Evolutionary conservation across 2,888 invertebrate species (phyloP).

Genomic region (Microctonus aethiopoides): DNA sequence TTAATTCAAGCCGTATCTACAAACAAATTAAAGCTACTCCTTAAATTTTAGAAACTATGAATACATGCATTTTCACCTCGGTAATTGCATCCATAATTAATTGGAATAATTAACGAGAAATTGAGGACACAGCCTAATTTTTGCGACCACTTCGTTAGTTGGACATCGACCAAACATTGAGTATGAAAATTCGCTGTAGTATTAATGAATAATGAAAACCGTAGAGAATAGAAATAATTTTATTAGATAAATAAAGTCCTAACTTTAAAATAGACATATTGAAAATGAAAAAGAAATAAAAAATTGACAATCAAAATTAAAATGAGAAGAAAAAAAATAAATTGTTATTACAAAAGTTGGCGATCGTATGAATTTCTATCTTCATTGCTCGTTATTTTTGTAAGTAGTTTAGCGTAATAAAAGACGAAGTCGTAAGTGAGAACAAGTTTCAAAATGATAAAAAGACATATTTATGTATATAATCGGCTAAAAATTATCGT

Average conservation of each 20-base stretch:
- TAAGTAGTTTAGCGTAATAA: not conserved
- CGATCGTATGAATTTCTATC: slow-evolving; percentile 16
- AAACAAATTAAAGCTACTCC: slow-evolving; percentile 9
- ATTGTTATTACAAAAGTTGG: slow-evolving; percentile 11
- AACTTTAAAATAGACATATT: not conserved
- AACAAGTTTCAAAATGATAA: slow-evolving; percentile 1
- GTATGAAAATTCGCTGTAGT: slow-evolving; percentile 3
- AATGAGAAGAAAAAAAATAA: not conserved
- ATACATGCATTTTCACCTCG: slow-evolving; percentile 14
- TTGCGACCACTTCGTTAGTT: slow-evolving; percentile 31
- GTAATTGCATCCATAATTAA: slow-evolving; percentile 27
- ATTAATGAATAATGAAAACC: slow-evolving; percentile 10
- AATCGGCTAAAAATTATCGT: not conserved
- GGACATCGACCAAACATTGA: slow-evolving; percentile 12
- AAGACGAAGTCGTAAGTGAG: not conserved
- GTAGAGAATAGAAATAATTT: not conserved
- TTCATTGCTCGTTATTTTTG: slow-evolving; percentile 1
- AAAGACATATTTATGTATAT: not conserved
- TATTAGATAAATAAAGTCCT: not conserved
- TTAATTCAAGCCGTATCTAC: not conserved
- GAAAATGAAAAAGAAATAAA: not conserved
- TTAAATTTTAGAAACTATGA: slow-evolving; percentile 24
- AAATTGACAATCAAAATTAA: not conserved
- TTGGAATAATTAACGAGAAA: slow-evolving; percentile 23
- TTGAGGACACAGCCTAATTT: slow-evolving; percentile 14